These are phyloP conservation scores for Xerus rutilus DNA, from an alignment of 2,797 vertebrate genomes.

Conservation along the genomic window DNA sequence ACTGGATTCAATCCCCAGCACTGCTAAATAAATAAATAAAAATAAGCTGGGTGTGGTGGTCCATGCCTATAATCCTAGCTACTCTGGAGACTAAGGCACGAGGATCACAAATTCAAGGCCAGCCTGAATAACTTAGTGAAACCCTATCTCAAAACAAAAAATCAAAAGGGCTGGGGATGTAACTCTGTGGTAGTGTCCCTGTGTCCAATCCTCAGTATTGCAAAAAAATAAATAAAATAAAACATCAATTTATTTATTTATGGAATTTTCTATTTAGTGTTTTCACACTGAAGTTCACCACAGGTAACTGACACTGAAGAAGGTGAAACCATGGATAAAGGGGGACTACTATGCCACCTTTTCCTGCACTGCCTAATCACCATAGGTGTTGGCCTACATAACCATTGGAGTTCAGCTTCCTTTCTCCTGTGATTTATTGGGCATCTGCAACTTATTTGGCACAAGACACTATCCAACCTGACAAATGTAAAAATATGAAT, in stretches of 20 bases:
- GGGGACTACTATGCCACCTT: neutral
- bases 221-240: neutral
- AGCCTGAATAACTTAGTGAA: neutral
- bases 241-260: neutral
- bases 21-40: neutral
- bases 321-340: neutral
- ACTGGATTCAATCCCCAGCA: neutral
- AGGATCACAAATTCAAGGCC: neutral
- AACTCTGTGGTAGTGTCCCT: neutral
- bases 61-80: neutral
- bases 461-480: neutral
- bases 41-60: neutral
- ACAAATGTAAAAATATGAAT: neutral
- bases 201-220: neutral
- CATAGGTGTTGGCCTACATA: constrained; percentile 23
- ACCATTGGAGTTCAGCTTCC: constrained; percentile 32
- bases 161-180: neutral
- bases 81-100: no score
- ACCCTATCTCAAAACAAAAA: neutral
- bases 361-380: neutral
- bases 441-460: constrained; percentile 44
- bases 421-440: constrained; percentile 56
- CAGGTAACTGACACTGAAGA: neutral
- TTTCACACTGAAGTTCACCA: neutral
- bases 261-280: neutral